Evolutionary conservation across 2,797 vertebrate species (phyloP).

Genomic region (Tragelaphus eurycerus): DNA sequence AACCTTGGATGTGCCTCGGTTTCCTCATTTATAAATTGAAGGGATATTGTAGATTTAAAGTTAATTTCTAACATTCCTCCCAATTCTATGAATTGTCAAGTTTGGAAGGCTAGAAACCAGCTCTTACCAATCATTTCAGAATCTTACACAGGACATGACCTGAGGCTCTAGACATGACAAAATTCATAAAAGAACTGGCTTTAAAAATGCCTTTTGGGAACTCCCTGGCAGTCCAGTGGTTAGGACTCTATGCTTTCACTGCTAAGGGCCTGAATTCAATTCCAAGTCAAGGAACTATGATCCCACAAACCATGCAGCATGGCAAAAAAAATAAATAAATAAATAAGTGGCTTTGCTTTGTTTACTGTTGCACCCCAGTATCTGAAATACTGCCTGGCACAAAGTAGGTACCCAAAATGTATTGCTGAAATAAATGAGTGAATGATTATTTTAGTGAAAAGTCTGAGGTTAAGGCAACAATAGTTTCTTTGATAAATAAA

Average conservation of each 20-base stretch:
- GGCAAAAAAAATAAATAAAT: neutral
- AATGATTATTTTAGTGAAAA: neutral
- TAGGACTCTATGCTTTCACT: neutral
- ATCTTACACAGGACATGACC: neutral
- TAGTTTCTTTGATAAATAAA: conserved; percentile 3
- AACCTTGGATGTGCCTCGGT: neutral
- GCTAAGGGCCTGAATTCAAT: neutral
- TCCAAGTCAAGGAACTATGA: neutral
- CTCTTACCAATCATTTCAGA: neutral
- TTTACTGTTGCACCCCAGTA: neutral
- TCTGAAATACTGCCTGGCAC: neutral
- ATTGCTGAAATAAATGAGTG: neutral
- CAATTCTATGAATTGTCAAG: neutral
- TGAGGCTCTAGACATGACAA: neutral
- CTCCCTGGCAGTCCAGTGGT: neutral
- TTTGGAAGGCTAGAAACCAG: neutral
- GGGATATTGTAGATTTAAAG: neutral
- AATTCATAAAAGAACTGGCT: neutral
- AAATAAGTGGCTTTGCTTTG: neutral
- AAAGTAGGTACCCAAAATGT: neutral
- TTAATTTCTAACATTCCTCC: neutral
- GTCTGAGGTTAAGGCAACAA: neutral
- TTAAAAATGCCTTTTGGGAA: neutral
- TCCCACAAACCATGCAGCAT: neutral
- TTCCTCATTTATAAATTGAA: neutral